A percentile compares a stretch with the other conserved stretches of the same genome.
Evolutionary conservation across 2,797 vertebrate genomes (phyloP).

Genomic region (Anas georgica): DNA sequence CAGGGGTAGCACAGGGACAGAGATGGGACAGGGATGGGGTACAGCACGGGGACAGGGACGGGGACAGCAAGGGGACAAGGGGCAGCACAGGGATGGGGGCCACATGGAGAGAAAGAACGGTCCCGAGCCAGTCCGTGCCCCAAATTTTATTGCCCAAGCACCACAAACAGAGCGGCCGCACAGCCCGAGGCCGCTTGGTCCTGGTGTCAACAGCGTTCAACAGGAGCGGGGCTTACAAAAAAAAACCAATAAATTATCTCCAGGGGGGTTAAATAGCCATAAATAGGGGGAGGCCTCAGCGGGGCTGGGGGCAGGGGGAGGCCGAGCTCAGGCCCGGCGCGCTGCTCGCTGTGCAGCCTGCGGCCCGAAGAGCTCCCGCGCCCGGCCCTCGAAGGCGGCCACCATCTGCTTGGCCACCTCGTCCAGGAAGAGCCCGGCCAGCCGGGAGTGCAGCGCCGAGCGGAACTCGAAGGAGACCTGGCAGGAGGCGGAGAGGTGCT

Average conservation of each 20-base stretch:
- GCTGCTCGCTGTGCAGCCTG: not conserved
- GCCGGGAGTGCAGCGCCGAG: constrained; percentile 80
- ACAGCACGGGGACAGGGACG: too few species aligned
- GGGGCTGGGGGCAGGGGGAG: not conserved
- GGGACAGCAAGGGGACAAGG: too few species aligned
- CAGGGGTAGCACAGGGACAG: too few species aligned
- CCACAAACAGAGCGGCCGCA: not conserved
- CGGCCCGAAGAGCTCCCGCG: constrained; percentile 65
- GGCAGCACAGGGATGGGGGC: too few species aligned
- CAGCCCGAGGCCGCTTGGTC: not conserved
- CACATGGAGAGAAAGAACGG: too few species aligned
- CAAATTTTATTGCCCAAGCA: not conserved
- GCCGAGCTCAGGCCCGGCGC: not conserved
- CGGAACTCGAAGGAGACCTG: constrained; percentile 85
- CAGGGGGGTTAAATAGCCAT: not conserved
- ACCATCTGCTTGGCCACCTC: constrained; percentile 84
- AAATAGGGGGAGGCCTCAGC: not conserved
- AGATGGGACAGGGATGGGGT: too few species aligned
- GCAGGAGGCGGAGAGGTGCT: not conserved
- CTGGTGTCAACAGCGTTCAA: not conserved
- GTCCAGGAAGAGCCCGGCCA: constrained; percentile 79
- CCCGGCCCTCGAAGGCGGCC: constrained; percentile 77
- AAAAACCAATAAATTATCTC: not conserved
- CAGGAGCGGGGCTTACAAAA: not conserved
- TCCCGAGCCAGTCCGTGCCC: not conserved